phyloP scores from a whole-genome alignment of 1,140 invertebrate species.

The Drosophila pectinifera region DNA sequence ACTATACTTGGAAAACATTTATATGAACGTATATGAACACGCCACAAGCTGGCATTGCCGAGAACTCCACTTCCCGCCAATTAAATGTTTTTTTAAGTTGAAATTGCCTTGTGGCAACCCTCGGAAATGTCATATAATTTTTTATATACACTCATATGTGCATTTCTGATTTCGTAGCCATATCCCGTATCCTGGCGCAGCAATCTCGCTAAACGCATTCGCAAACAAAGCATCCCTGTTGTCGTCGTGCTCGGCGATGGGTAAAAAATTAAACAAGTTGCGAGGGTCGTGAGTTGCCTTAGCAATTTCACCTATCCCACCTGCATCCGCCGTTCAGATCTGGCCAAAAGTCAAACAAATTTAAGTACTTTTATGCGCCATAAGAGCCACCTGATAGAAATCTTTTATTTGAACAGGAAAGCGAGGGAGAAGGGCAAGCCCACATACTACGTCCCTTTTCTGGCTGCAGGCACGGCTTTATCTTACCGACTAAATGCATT shows the following conservation, averaged over 20 bases:
- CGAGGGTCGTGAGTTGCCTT: conserved; percentile 43
- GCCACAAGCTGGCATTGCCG: no score
- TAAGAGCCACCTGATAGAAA: conserved; percentile 82
- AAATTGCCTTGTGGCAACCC: background rate
- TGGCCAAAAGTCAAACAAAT: conserved; percentile 79
- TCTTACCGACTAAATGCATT: conserved; percentile 74
- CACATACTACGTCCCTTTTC: conserved; percentile 10
- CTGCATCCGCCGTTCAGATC: conserved; percentile 19
- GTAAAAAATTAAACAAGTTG: conserved; percentile 59
- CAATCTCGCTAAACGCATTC: conserved; percentile 73
- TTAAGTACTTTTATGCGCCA: conserved; percentile 81
- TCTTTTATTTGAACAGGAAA: conserved; percentile 71
- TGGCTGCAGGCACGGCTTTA: conserved; percentile 63
- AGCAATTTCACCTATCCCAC: conserved; percentile 42
- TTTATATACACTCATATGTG: background rate
- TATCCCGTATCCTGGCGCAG: conserved; percentile 39
- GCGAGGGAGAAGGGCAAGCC: background rate
- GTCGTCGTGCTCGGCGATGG: conserved; percentile 47
- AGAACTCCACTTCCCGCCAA: background rate
- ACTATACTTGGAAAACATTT: background rate
- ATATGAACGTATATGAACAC: no score
- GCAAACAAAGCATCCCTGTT: conserved; percentile 59
- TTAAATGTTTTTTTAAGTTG: background rate
- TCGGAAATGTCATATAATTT: background rate
- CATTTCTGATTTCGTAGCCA: conserved; percentile 18